phyloP scores from a whole-genome alignment of 1,140 invertebrate species.

The Dreissena rostriformis region DNA sequence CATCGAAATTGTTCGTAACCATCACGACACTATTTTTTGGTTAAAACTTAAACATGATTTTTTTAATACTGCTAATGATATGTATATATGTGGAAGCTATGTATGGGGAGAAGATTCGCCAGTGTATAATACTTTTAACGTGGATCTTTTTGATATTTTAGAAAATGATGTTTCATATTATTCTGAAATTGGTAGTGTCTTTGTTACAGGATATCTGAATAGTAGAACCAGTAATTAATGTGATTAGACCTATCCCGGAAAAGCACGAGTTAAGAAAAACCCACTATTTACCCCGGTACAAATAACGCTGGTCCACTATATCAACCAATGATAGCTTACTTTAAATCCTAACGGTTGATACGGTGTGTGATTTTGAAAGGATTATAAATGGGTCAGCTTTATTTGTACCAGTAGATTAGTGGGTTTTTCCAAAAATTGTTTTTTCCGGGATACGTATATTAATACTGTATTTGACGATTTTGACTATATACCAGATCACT shows the following conservation, averaged over 20 bases:
- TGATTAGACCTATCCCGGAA: too few relatives aligned
- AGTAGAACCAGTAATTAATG: neutral
- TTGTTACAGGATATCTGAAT: neutral
- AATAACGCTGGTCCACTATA: too few relatives aligned
- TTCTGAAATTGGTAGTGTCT: neutral
- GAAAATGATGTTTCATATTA: slow-evolving; percentile 6
- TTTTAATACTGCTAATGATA: slow-evolving; percentile 10
- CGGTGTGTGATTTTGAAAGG: too few relatives aligned
- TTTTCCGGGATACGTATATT: too few relatives aligned
- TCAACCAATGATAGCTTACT: too few relatives aligned
- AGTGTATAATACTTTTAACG: slow-evolving; percentile 8
- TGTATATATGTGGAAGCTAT: slow-evolving; percentile 18
- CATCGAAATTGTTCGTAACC: slow-evolving; percentile 11
- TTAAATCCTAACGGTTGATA: too few relatives aligned
- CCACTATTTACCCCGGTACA: too few relatives aligned
- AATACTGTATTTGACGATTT: slow-evolving; percentile 3
- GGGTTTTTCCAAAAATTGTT: too few relatives aligned
- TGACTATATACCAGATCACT: neutral
- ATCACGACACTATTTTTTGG: slow-evolving; percentile 9
- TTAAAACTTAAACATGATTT: slow-evolving; percentile 27
- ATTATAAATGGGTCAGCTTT: too few relatives aligned
- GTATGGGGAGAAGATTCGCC: slow-evolving; percentile 15
- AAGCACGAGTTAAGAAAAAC: too few relatives aligned
- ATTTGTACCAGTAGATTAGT: too few relatives aligned
- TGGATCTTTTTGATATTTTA: slow-evolving; percentile 17